Conservation (phyloP, 2,888 invertebrate species). For the Troides helena region DNA sequence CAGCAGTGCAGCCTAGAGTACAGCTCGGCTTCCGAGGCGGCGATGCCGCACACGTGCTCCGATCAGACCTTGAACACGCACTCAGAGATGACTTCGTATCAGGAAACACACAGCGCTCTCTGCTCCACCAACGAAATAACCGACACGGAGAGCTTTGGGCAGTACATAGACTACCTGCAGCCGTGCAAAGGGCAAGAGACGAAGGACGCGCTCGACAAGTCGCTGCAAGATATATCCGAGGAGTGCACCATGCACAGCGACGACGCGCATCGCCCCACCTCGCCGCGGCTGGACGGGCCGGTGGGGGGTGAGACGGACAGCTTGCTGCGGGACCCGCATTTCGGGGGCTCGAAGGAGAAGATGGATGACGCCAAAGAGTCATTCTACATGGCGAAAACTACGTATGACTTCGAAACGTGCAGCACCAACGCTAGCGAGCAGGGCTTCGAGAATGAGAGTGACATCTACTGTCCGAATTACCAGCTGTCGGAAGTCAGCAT, state of each 20-base stretch:
- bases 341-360: slow-evolving; percentile 58
- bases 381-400: slow-evolving; percentile 68
- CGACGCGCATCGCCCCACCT: slow-evolving; percentile 59
- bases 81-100: slow-evolving; percentile 71
- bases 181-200: slow-evolving; percentile 58
- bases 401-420: slow-evolving; percentile 71
- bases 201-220: slow-evolving; percentile 63
- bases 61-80: slow-evolving; percentile 75
- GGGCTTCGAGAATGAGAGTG: slow-evolving; percentile 80
- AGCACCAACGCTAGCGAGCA: slow-evolving; percentile 74
- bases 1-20: slow-evolving; percentile 87
- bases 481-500: slow-evolving; percentile 84
- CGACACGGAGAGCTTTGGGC: slow-evolving; percentile 76
- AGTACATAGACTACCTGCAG: slow-evolving; percentile 72
- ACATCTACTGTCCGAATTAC: slow-evolving; percentile 81
- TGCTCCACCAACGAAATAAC: slow-evolving; percentile 76
- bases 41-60: slow-evolving; percentile 75
- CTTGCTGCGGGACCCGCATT: slow-evolving; percentile 50
- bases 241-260: slow-evolving; percentile 74
- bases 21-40: slow-evolving; percentile 81
- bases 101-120: slow-evolving; percentile 73
- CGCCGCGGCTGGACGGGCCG: slow-evolving; percentile 54
- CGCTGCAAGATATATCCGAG: slow-evolving; percentile 71
- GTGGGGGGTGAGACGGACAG: slow-evolving; percentile 57
- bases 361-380: slow-evolving; percentile 63